Evolutionary conservation across 2,797 vertebrate species (phyloP).

Genomic region (Oreochromis grahami): DNA sequence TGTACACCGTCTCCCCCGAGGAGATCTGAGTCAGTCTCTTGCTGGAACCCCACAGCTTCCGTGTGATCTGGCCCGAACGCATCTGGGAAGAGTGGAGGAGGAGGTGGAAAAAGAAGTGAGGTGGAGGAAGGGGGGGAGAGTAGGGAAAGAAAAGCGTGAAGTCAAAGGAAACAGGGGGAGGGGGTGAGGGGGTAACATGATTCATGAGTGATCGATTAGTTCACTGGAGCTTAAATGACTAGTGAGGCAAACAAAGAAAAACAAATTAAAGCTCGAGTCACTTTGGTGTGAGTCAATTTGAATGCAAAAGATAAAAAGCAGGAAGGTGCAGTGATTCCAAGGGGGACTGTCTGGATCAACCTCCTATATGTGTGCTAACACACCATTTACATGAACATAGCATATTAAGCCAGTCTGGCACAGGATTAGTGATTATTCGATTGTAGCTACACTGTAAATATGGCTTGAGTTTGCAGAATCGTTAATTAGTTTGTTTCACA

Average conservation of each 20-base stretch:
- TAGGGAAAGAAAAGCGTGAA: background rate
- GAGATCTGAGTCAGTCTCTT: conserved; percentile 94
- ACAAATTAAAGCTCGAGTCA: conserved; percentile 36
- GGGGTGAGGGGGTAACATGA: conserved; percentile 41
- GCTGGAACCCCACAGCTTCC: conserved; percentile 97
- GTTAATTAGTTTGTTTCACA: conserved; percentile 47
- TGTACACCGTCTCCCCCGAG: conserved; percentile 93
- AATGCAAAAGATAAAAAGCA: conserved; percentile 27
- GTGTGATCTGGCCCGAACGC: conserved; percentile 91
- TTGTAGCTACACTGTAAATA: conserved; percentile 41
- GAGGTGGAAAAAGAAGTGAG: conserved; percentile 45
- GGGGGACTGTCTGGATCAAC: background rate
- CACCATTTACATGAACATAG: conserved; percentile 6
- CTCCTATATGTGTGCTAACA: background rate
- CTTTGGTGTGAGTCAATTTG: conserved; percentile 2
- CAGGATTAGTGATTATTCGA: conserved; percentile 20
- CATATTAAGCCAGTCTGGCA: conserved; percentile 8
- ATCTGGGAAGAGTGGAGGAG: conserved; percentile 83
- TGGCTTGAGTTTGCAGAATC: conserved; percentile 58
- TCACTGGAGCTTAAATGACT: conserved; percentile 31
- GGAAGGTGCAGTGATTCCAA: background rate
- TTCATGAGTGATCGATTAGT: conserved; percentile 62
- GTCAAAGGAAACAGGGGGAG: conserved; percentile 42
- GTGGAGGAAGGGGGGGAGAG: background rate
- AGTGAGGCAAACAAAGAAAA: conserved; percentile 11